Percentiles rank a stretch among this genome's conserved stretches.
Evolutionary conservation across 2,113 vertebrate genomes (phyloP).

Genomic region (Strigops habroptila): DNA sequence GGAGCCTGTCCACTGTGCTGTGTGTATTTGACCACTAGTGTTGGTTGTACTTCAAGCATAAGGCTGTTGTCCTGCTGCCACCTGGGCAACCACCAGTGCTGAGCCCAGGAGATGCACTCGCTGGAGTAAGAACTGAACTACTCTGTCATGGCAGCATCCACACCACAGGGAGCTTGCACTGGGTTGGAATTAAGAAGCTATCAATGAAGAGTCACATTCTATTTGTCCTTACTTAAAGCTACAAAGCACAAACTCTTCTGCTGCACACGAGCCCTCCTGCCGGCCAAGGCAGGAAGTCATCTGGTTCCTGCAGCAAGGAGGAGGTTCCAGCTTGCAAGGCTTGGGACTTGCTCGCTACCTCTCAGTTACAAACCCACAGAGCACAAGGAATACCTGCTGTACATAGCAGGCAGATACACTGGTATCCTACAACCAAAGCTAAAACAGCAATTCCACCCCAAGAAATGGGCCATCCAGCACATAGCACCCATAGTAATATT

Average conservation of each 20-base stretch:
- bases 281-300: neutral
- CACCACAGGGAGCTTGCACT: accelerated
- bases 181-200: neutral
- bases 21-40: neutral
- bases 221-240: neutral
- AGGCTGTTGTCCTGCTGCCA: neutral
- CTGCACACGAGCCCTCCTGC: neutral
- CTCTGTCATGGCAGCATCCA: neutral
- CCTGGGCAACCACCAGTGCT: neutral
- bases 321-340: neutral
- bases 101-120: neutral
- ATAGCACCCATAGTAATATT: neutral
- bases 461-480: neutral
- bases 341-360: accelerated
- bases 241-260: neutral
- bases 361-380: neutral
- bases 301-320: neutral
- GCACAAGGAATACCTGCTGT: neutral
- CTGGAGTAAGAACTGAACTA: neutral
- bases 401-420: neutral
- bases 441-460: neutral
- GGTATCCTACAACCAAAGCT: neutral
- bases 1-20: neutral
- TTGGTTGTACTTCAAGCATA: neutral
- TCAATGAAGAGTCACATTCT: accelerated